phyloP scores from a whole-genome alignment of 2,113 vertebrate species.

The Silurus meridionalis region DNA sequence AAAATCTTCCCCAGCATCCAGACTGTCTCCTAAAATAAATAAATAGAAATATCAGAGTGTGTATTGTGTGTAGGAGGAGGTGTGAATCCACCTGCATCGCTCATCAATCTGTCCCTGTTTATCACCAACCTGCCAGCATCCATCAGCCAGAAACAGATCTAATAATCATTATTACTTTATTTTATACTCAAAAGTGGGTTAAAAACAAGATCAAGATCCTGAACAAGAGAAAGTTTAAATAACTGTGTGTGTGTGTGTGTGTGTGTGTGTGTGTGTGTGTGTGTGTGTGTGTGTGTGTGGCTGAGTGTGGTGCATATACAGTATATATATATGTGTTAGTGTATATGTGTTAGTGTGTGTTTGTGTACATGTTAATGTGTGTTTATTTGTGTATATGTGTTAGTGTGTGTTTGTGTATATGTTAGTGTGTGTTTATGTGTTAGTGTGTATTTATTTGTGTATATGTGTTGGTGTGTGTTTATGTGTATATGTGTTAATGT shows the following conservation, averaged over 20 bases:
- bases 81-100: neutral
- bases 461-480: too few relatives aligned
- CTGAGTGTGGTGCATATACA: too few relatives aligned
- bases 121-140: slow-evolving; percentile 10
- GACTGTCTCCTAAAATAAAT: slow-evolving; percentile 13
- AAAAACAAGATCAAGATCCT: neutral
- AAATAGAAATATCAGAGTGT: neutral
- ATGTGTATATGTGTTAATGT: too few relatives aligned
- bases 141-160: neutral
- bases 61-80: slow-evolving; percentile 2
- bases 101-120: slow-evolving; percentile 27
- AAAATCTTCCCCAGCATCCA: neutral
- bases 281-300: too few relatives aligned
- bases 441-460: too few relatives aligned
- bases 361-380: too few relatives aligned
- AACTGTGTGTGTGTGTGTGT: neutral
- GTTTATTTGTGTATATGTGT: too few relatives aligned
- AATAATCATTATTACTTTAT: slow-evolving; percentile 11
- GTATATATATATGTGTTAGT: too few relatives aligned
- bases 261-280: too few relatives aligned
- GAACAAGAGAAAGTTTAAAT: neutral
- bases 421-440: too few relatives aligned
- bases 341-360: too few relatives aligned
- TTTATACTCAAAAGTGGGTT: neutral
- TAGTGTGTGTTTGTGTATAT: too few relatives aligned